Base-by-base conservation (phyloP, 2,113 vertebrate genomes). In the Pseudopodoces humilis region DNA sequence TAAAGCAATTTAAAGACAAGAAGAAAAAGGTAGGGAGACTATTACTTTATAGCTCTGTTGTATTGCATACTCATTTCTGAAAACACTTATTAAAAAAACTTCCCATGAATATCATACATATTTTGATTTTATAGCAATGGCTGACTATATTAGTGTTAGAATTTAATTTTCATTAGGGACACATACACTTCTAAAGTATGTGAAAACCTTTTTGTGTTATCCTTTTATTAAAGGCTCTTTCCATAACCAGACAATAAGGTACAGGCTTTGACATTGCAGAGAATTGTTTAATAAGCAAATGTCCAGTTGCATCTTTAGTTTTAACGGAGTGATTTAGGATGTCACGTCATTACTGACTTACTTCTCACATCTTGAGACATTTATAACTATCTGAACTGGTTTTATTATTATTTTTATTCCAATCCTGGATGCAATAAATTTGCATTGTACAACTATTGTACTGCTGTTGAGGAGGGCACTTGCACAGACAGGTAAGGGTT, bases 1-100 rank as follows among this genome's bases (percentile, higher is more conserved):
- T 99, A 64, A 99, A 99, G 67, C 99, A 99, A 96, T 99, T 99
- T 98, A 99, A 99, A 97, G 99, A 99, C 94, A 99, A 99, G 97
- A 99, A 99, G 69, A 98, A 99, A 92, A 99, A 99, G 99, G 99
- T 99, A 97, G 90, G 96, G 90, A 86, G 79, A 87, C 31, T 53
- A 6, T 49, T 82, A 21, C 83, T 78, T 82, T 49, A 21, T 92
- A 68, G 44, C 27, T 33, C 35, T 63, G 9, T 33, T 92, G 4
- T 68, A 28, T 64, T 75, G 46, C 85, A n/a, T 77, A 55, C 52
- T 43, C 4, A 68, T 58, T 82, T 94, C 55, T 87, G 75, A 46
- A 69, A 83, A 25, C 12, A 7, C 25, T 63, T 86, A 41, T 0
- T 37, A 33, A 71, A 84, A 60, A 65, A 49, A 24, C 23, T 7